Evolutionary conservation across 2,797 vertebrate genomes (phyloP).

Genomic region (Denticeps clupeoides): DNA sequence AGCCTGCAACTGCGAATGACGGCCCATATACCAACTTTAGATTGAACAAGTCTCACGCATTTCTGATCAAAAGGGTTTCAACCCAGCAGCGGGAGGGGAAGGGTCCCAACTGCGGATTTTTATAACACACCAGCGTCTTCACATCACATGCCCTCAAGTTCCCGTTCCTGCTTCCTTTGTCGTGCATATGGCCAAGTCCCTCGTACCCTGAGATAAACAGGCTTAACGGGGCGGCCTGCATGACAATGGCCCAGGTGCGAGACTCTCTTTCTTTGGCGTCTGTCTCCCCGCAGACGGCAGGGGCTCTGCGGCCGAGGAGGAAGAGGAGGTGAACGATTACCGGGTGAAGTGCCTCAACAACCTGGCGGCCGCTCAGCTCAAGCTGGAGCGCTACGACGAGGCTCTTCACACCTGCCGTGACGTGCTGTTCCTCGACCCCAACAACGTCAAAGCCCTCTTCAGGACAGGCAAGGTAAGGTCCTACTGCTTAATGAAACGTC

Average conservation of each 20-base stretch:
- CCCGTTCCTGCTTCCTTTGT: slow-evolving; percentile 7
- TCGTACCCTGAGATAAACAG: neutral
- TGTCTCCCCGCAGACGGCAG: slow-evolving; percentile 30
- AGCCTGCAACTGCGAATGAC: slow-evolving; percentile 6
- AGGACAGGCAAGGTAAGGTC: slow-evolving; percentile 64
- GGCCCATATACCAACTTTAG: slow-evolving; percentile 3
- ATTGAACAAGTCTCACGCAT: slow-evolving; percentile 7
- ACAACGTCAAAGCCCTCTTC: slow-evolving; percentile 70
- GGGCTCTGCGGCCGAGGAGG: slow-evolving; percentile 39
- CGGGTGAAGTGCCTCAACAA: slow-evolving; percentile 79
- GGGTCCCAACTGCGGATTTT: slow-evolving; percentile 8
- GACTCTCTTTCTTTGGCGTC: neutral
- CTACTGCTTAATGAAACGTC: neutral
- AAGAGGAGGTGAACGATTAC: slow-evolving; percentile 66
- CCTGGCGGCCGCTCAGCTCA: slow-evolving; percentile 64
- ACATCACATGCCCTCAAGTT: slow-evolving; percentile 10
- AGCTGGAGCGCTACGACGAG: slow-evolving; percentile 58
- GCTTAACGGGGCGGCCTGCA: slow-evolving; percentile 1
- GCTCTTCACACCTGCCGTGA: slow-evolving; percentile 63
- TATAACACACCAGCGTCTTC: neutral
- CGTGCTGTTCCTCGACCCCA: slow-evolving; percentile 56
- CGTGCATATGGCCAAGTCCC: neutral
- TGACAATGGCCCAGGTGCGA: slow-evolving; percentile 7
- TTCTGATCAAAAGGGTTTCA: slow-evolving; percentile 1
- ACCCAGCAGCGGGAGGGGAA: slow-evolving; percentile 2